Base-by-base conservation (phyloP, 2,888 invertebrate genomes). In the Gari tellinella region DNA sequence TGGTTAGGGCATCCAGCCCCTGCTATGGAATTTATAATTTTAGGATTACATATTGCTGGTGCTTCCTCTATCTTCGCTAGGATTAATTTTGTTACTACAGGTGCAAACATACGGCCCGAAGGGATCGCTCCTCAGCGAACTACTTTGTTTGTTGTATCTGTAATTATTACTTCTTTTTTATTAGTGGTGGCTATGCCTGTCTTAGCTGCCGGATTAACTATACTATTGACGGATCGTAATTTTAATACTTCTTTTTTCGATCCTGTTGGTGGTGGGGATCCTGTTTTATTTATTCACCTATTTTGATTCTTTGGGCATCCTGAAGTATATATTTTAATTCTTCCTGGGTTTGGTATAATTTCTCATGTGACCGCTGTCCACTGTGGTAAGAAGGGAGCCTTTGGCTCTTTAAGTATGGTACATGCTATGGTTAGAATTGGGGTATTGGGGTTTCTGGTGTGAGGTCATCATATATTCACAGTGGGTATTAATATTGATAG, bases 301-400 rank as follows among this genome's bases (percentile, higher is more conserved):
- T 96, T 96, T 93, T 96, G 96, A 94, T 96, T 96, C 93, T 96
- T 96, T 94, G 96, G 96, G 0, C 96, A 96, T 64, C 96, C 96
- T 12, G 96, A 96, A 94, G 96, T 96, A 76, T 96, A 96, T 93
- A 96, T 96, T 95, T 92, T 96, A 93, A 96, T 96, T 95, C 89
- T 96, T 86, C 96, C 96, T 0, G 96, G 95, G 92, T 96, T 96
- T 94, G 96, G 96, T 0, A 94, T 96, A 93, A 95, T 96, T 91
- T 96, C 95, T 0, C 95, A 96, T 90, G 95, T 95, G 93, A 94
- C 96, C 92, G 94, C 94, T 0, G 94, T 94, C 15, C 72, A 82
- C 43, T 81, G 83, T 38, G 66, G 94, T 8, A 95, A 95, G 94
- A 95, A 95, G 85, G 94, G 95, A 94, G 94, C 95, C 2, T 96